Conservation (phyloP, 2,113 vertebrate species). For the Zapus hudsonius region DNA sequence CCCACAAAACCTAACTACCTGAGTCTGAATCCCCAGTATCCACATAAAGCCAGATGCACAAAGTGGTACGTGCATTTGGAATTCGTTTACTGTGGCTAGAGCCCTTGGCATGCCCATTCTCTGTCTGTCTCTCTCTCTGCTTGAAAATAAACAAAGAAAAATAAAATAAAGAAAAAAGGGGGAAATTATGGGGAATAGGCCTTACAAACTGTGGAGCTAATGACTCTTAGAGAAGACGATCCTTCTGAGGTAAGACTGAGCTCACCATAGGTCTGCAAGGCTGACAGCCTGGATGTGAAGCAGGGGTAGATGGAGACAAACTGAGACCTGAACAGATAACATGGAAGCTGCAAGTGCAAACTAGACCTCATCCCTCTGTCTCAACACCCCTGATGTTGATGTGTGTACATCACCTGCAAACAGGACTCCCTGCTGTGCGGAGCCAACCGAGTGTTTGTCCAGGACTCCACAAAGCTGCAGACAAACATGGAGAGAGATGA, state of each 20-base stretch:
- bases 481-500: background rate
- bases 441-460: background rate
- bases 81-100: no score
- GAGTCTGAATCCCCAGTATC: no score
- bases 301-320: background rate
- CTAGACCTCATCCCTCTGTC: background rate
- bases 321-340: background rate
- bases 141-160: no score
- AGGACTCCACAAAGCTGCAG: background rate
- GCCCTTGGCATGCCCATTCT: no score
- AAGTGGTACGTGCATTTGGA: no score
- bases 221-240: background rate
- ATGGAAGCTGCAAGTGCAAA: background rate
- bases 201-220: background rate
- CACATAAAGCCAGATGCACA: no score
- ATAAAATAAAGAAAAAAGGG: no score
- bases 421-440: background rate
- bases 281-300: background rate
- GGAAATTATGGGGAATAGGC: background rate
- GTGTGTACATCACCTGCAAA: background rate
- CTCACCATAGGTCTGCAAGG: background rate
- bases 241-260: background rate
- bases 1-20: no score
- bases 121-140: no score
- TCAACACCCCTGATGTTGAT: background rate